Evolutionary conservation across 2,113 vertebrate genomes (phyloP).

Genomic region (Micronycteris hirsuta): DNA sequence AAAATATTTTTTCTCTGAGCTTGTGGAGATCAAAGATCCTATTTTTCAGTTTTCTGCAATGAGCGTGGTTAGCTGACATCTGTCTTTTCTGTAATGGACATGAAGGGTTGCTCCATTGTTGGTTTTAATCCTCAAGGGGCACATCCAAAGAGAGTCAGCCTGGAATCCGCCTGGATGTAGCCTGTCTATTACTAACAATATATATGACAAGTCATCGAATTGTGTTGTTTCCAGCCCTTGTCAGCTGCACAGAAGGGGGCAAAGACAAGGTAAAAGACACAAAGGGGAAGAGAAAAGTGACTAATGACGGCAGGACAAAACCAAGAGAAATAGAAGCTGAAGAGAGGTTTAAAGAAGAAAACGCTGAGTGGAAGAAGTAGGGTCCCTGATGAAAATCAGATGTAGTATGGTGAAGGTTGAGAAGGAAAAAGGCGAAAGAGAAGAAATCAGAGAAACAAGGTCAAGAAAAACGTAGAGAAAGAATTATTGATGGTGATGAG

Average conservation of each 20-base stretch:
- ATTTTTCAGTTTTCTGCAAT: constrained; percentile 33
- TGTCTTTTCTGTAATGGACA: constrained; percentile 6
- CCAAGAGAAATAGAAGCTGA: neutral
- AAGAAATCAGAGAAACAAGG: neutral
- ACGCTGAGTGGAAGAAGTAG: neutral
- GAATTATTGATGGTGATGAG: neutral
- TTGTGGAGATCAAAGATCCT: constrained; percentile 14
- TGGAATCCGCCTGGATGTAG: neutral
- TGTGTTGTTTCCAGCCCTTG: neutral
- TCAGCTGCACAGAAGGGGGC: neutral
- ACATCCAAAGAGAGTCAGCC: constrained; percentile 8
- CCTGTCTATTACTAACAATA: neutral
- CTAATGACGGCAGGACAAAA: neutral
- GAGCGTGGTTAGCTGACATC: neutral
- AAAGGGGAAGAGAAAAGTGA: neutral
- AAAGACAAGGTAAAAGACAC: neutral
- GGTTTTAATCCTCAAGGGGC: neutral
- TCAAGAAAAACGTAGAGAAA: neutral
- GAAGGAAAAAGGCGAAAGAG: neutral
- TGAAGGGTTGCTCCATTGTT: neutral
- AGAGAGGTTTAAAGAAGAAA: neutral
- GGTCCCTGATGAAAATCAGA: neutral
- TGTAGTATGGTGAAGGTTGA: neutral
- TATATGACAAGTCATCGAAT: neutral
- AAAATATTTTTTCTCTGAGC: constrained; percentile 32